phyloP scores from a whole-genome alignment of 2,113 vertebrate genomes.

The human region GRCh38 chr5:162528501-162529000 shows the following conservation, averaged over 20 bases:
- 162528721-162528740: not conserved
- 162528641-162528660: not conserved
- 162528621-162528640: not conserved
- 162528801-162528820: not conserved
- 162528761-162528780: not conserved
- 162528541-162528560: not conserved
- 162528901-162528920: not conserved
- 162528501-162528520: not conserved
- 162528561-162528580: not conserved
- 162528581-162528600: not conserved
- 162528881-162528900: not conserved
- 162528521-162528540: not conserved
- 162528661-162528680: not conserved
- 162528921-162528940: not conserved
- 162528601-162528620: not conserved
- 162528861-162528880: not conserved
- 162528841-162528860: not conserved
- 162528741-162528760: not conserved
- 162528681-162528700: not conserved
- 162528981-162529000: not conserved
- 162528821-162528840: not conserved
- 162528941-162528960: not conserved
- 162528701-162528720: not conserved
- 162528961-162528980: not conserved
- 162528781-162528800: not conserved